A percentile compares a stretch with the other conserved stretches of the same genome.
These are phyloP conservation scores for Falco concolor DNA, from an alignment of 2,797 vertebrate species.

Conservation along the genomic window DNA sequence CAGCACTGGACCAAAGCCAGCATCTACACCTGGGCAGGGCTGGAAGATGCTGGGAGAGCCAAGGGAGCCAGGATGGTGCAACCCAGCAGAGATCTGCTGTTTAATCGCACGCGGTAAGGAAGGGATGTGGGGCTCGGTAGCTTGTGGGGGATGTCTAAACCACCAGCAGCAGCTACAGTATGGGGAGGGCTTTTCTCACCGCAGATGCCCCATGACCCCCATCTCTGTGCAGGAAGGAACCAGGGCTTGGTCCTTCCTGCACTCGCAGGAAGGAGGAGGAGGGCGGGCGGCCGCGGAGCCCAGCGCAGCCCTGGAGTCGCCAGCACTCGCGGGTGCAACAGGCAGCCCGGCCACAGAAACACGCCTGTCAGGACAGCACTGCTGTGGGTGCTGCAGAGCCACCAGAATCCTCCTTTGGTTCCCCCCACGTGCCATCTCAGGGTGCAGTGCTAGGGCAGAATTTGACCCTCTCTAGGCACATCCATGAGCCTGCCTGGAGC, in stretches of 20 bases:
- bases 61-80: accelerated
- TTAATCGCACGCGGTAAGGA: not conserved
- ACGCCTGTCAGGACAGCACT: accelerated
- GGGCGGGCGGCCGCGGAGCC: accelerated
- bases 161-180: not conserved
- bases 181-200: not conserved
- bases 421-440: not conserved
- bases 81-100: not conserved
- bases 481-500: not conserved
- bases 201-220: not conserved
- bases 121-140: accelerated
- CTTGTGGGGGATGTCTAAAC: accelerated
- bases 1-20: accelerated
- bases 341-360: accelerated
- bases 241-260: not conserved
- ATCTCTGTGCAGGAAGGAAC: not conserved
- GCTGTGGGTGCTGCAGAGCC: not conserved
- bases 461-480: not conserved
- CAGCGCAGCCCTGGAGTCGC: not conserved
- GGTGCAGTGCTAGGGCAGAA: not conserved
- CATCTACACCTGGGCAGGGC: not conserved
- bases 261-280: accelerated
- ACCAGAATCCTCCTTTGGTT: not conserved
- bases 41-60: not conserved
- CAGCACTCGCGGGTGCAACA: accelerated